phyloP scores from a whole-genome alignment of 2,888 invertebrate genomes.

The Tenthredo mesomela region DNA sequence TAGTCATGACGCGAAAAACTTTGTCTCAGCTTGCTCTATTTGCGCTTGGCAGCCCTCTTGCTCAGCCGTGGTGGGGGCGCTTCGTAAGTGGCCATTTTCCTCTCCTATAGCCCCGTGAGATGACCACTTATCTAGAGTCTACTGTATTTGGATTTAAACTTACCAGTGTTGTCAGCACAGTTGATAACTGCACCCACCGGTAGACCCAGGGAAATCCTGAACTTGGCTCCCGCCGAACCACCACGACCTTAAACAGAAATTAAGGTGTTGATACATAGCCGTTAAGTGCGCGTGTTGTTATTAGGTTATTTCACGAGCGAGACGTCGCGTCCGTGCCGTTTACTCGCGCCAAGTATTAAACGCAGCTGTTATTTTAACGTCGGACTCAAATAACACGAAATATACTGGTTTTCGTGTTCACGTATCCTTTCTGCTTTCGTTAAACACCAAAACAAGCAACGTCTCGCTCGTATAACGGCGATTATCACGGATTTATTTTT shows the following conservation, averaged over 20 bases:
- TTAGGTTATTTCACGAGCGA: slow-evolving; percentile 46
- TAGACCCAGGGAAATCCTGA: slow-evolving; percentile 99
- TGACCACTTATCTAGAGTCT: no score
- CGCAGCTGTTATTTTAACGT: not conserved
- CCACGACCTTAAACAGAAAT: slow-evolving; percentile 93
- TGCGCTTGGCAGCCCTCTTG: no score
- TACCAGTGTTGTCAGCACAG: slow-evolving; percentile 99
- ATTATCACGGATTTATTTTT: slow-evolving; percentile 73
- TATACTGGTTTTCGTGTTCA: not conserved
- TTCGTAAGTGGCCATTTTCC: no score
- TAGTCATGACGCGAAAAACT: no score
- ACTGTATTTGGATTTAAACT: slow-evolving; percentile 65
- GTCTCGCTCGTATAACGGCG: slow-evolving; percentile 50
- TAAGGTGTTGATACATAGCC: not conserved
- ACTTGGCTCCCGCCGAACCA: slow-evolving; percentile 99
- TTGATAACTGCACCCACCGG: slow-evolving; percentile 99
- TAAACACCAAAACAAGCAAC: slow-evolving; percentile 1
- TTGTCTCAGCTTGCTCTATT: no score
- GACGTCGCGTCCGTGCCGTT: slow-evolving; percentile 42
- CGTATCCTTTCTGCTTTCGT: not conserved
- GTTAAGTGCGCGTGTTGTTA: slow-evolving; percentile 51
- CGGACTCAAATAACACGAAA: not conserved
- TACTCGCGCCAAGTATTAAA: slow-evolving; percentile 4
- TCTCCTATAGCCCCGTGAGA: no score
- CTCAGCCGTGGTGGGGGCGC: no score